Conservation (phyloP, 2,797 vertebrate species). For the Chlorospingus semifuscus region DNA sequence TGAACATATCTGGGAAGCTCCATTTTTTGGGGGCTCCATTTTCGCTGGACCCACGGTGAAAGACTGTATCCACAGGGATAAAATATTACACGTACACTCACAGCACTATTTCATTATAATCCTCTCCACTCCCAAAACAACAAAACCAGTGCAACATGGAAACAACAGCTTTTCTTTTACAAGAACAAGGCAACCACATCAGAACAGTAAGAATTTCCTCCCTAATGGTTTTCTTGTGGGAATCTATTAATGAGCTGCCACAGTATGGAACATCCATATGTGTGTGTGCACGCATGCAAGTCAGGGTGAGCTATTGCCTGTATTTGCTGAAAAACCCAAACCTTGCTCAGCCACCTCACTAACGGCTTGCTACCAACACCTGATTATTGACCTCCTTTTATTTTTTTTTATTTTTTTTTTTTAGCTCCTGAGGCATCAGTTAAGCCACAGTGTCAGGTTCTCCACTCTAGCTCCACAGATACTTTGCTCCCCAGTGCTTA, state of each 20-base stretch:
- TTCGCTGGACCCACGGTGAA: neutral
- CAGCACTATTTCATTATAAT: neutral
- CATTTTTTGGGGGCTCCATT: neutral
- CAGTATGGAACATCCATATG: neutral
- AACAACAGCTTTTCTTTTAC: neutral
- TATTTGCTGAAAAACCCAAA: neutral
- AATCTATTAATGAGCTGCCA: neutral
- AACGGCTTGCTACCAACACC: neutral
- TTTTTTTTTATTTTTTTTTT: neutral
- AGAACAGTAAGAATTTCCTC: neutral
- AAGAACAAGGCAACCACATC: slow-evolving; percentile 19
- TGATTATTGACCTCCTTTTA: neutral
- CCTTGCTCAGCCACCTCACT: rapidly evolving
- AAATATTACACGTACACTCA: neutral
- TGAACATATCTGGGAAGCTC: neutral
- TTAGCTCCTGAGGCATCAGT: neutral
- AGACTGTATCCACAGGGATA: neutral
- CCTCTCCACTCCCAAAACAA: neutral
- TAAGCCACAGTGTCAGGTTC: neutral
- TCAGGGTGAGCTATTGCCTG: neutral
- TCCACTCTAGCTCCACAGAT: neutral
- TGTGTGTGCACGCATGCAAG: neutral
- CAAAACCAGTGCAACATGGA: neutral
- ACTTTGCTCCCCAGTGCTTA: neutral
- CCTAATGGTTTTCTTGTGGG: slow-evolving; percentile 31